A percentile compares a stretch with the other conserved stretches of the same genome.
Evolutionary conservation across 2,113 vertebrate genomes (phyloP).

Genomic region (Acrocephalus kingi): DNA sequence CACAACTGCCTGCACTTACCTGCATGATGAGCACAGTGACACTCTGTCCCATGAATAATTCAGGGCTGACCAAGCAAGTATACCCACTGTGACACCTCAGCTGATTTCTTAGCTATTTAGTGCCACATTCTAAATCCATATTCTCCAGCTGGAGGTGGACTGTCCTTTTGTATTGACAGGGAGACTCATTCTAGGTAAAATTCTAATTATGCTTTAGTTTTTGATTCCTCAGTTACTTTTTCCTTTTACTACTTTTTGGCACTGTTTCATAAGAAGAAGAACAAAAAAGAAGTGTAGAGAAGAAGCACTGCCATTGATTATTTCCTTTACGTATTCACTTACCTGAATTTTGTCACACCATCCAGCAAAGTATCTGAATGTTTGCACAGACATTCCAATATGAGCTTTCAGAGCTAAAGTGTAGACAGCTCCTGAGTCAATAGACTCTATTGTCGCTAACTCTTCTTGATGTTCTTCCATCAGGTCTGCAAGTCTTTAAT

Average conservation of each 20-base stretch:
- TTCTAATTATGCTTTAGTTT: background rate
- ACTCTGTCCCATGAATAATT: background rate
- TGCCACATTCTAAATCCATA: background rate
- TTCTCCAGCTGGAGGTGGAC: background rate
- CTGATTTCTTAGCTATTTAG: background rate
- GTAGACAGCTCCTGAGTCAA: slow-evolving; percentile 85
- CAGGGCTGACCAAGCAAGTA: background rate
- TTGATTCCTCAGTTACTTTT: background rate
- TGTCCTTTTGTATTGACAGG: background rate
- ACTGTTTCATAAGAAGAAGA: background rate
- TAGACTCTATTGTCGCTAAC: slow-evolving; percentile 82
- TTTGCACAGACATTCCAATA: slow-evolving; percentile 86
- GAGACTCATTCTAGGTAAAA: background rate
- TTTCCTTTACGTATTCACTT: background rate
- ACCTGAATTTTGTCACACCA: slow-evolving; percentile 90
- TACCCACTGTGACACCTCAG: background rate
- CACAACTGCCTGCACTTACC: background rate
- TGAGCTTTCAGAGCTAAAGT: slow-evolving; percentile 87
- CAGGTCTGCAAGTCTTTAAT: slow-evolving; percentile 81
- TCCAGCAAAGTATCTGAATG: slow-evolving; percentile 85
- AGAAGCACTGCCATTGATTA: background rate
- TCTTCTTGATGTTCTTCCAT: slow-evolving; percentile 86
- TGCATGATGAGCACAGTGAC: background rate
- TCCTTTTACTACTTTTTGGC: background rate
- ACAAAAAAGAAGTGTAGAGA: background rate